Conservation (phyloP, 2,888 invertebrate genomes). For the Busseola fusca region DNA sequence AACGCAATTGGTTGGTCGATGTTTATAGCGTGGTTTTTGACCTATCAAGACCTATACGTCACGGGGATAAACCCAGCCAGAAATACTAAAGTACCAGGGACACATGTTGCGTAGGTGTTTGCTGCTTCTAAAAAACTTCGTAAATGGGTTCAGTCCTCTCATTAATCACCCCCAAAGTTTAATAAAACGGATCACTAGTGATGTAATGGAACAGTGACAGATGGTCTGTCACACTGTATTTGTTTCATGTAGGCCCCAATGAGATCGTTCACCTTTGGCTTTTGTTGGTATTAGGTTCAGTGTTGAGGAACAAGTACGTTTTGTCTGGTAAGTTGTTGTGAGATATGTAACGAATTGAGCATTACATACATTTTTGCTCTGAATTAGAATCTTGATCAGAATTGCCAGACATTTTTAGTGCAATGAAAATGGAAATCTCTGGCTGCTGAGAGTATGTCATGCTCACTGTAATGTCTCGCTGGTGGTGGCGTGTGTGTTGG, state of each 20-base stretch:
- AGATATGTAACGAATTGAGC: background rate
- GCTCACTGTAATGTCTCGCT: no score
- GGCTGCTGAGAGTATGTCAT: no score
- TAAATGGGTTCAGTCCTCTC: conserved; percentile 38
- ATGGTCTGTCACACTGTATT: conserved; percentile 64
- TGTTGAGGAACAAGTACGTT: conserved; percentile 6
- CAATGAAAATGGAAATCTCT: background rate
- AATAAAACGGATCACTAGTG: conserved; percentile 54
- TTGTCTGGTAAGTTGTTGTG: background rate
- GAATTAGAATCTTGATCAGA: background rate
- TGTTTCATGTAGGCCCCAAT: conserved; percentile 58
- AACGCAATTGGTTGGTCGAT: background rate
- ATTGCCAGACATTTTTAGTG: background rate
- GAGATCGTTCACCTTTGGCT: conserved; percentile 56
- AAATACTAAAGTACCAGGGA: conserved; percentile 14
- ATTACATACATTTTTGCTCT: background rate
- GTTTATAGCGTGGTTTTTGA: background rate
- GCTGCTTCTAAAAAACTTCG: conserved; percentile 18
- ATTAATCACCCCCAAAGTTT: conserved; percentile 62
- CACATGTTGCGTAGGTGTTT: conserved; percentile 18
- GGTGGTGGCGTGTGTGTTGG: no score
- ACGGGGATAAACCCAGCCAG: background rate
- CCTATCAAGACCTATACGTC: background rate
- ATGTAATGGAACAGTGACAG: conserved; percentile 62
- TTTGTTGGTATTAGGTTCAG: conserved; percentile 33